Conservation (phyloP, 2,113 vertebrate genomes). For the Nothocercus julius region DNA sequence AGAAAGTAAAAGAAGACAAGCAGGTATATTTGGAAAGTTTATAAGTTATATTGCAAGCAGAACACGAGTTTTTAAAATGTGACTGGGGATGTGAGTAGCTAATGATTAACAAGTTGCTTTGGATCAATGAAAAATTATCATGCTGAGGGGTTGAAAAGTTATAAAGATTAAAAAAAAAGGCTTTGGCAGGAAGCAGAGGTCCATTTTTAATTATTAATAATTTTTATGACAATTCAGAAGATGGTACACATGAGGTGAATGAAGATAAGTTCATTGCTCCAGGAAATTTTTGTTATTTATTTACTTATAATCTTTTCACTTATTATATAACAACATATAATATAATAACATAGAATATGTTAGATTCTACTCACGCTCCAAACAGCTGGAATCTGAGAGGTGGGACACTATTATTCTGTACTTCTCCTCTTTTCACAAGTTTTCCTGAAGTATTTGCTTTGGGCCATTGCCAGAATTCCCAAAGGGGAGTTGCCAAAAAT, state of each 20-base stretch:
- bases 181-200: background rate
- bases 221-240: background rate
- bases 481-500: background rate
- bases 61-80: background rate
- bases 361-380: background rate
- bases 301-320: background rate
- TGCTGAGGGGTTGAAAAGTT: background rate
- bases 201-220: background rate
- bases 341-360: background rate
- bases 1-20: background rate
- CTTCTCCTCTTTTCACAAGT: background rate
- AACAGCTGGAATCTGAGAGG: background rate
- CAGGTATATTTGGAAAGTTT: slow-evolving; percentile 13
- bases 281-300: background rate
- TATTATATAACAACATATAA: no score
- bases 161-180: background rate
- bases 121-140: background rate
- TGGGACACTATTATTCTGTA: background rate
- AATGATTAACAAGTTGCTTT: background rate
- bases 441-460: background rate
- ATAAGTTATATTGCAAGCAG: background rate
- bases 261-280: background rate
- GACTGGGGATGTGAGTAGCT: background rate
- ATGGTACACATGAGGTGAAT: background rate
- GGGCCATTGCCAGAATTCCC: background rate